Base-by-base conservation (phyloP, 1,140 invertebrate species). In the Magallana gigas region DNA sequence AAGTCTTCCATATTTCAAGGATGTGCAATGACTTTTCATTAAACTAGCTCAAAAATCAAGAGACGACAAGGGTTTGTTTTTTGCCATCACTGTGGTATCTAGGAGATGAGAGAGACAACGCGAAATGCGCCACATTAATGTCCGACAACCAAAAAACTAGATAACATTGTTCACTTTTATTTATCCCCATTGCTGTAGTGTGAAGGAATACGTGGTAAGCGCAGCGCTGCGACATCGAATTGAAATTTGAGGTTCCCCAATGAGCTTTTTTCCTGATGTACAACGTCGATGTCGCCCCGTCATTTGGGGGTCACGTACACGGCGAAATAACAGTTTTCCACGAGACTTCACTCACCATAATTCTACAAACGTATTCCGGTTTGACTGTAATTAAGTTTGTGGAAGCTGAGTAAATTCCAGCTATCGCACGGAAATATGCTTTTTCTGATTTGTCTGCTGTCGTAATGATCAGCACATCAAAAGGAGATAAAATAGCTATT, bases 111-210 rank as follows among this genome's bases (percentile, higher is more conserved):
- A 12, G 68, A 18, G 23, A 76, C 29, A 76, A 76, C 68, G 36
- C 23, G 68, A 76, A 29, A 76, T 76, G 68, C 68, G 68, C 68
- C 68, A 76, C 68, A 29, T 76, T 76, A 76, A 76, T 76, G 60
- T 76, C 68, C 68, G 36, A 76, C 68, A 76, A 76, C 68, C 68
- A 76, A 76, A 76, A 76, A 76, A 76, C 68, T 76, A 76, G 68
- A 76, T 76, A 76, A 76, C 68, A 76, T 76, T 76, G 18, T 76
- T 76, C 23, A 76, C 68, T 76, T 76, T 76, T 76, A 76, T 18
- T 76, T 76, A 76, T 29, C 68, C 36, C 23, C 68, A 76, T 76
- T 76, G 23, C 68, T 76, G 36, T 76, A 23, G 68, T 29, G 68
- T 76, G 68, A 76, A 29, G 68, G 68, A 76, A 29, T 76, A 36